Base-by-base conservation (phyloP, 2,113 vertebrate species). In the Datnioides undecimradiatus region DNA sequence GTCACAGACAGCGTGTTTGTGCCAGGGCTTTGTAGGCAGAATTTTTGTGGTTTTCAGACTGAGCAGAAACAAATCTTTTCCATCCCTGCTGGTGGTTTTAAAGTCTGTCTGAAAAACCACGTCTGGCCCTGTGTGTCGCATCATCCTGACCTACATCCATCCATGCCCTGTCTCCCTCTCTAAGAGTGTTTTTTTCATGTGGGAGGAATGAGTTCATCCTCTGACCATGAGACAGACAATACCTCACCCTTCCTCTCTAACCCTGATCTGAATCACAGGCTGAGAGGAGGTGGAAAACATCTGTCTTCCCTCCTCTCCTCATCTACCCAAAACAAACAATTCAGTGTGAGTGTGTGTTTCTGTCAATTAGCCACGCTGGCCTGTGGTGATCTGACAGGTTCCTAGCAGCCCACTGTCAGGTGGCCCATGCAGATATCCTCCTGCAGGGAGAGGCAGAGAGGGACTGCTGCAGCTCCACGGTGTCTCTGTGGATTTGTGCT, bases 171-270 rank as follows among this genome's bases (percentile, higher is more conserved):
- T 72, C 87, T 60, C 75, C 48, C 57, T 71, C 38, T 70, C 77
- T 74, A 19, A 10, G 62, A 76, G 72, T 51, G 81, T 82, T 79
- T 81, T 82, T 79, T 81, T 79, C 65, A 62, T 76, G 59, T 36
- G 29, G 62, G 76, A 78, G 78, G 83, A 76, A 86, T 91, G 87
- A 93, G 87, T 93, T 92, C 88, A 90, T 67, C 62, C 65, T 63
- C 68, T 19, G 67, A 92, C 90, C 92, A 87, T 84, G 60, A 92
- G 91, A 93, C 92, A 92, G 91, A 93, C 92, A 75, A 91, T 92
- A 92, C 91, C 90, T 93, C 92, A 92, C 79, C 84, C 88, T 87
- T 72, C 73, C 72, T 72, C 52, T 58, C 36, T 36, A 6, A 16
- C 59, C 34, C 69, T 78, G n/a, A 70, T 85, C 76, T 91, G 90